Evolutionary conservation across 2,888 invertebrate species (phyloP), one percentile per base, ranked within the genome.

Genomic region (Brachyptera risi): DNA sequence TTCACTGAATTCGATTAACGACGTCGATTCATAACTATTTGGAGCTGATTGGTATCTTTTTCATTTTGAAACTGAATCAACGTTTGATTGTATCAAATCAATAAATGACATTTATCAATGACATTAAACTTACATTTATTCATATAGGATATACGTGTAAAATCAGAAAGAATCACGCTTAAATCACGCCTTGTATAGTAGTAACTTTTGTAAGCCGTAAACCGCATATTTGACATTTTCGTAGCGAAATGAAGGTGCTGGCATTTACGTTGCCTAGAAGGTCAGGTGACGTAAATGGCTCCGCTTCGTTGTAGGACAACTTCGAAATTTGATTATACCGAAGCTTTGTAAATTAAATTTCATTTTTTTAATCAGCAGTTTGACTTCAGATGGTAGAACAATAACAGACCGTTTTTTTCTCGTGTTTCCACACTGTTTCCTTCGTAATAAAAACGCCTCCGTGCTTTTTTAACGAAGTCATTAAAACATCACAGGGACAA

Each of bases 161-260:
- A n/a, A n/a, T n/a, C n/a, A n/a, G n/a, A n/a, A n/a, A n/a, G n/a
- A n/a, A n/a, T n/a, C n/a, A n/a, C n/a, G n/a, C n/a, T n/a, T n/a
- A n/a, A n/a, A n/a, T n/a, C n/a, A n/a, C n/a, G n/a, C n/a, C n/a
- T n/a, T n/a, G n/a, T n/a, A n/a, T n/a, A n/a, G n/a, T n/a, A n/a
- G n/a, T n/a, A n/a, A n/a, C 37, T 54, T 35, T 54, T 21, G 23
- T 24, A 24, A 47, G 24, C 4, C 5, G 54, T 54, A 35, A 24
- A 54, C 54, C 54, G 21, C 54, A 54, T n/a, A 1, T 26, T 35
- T 54, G 54, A 54, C 54, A 31, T 54, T 54, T 54, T 31, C 21
- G 1, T 9, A 11, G 2, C 44, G 9, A 17, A 15, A n/a, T 35
- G 21, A 23, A 19, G 17, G 1, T 17, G 51, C 37, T 31, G 54